Conservation (phyloP, 2,888 invertebrate species). For the Pegoplata infirma region DNA sequence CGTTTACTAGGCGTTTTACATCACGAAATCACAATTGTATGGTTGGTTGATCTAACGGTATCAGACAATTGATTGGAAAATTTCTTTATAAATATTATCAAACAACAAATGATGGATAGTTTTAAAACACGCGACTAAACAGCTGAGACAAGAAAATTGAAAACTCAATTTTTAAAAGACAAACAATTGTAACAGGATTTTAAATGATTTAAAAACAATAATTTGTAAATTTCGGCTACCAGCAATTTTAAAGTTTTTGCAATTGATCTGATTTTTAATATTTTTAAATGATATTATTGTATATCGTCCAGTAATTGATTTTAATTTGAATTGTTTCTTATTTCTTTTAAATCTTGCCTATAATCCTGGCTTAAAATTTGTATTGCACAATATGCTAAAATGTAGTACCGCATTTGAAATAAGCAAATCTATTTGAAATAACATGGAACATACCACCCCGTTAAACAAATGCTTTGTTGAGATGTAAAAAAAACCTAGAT, state of each 20-base stretch:
- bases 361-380: conserved; percentile 35
- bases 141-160: background rate
- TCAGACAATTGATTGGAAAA: conserved; percentile 26
- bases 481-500: conserved; percentile 16
- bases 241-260: background rate
- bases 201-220: background rate
- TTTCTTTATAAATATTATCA: conserved; percentile 17
- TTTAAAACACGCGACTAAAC: conserved; percentile 2
- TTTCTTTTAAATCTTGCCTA: conserved; percentile 18
- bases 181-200: background rate
- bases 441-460: too few species aligned
- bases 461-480: too few species aligned
- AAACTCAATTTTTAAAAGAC: background rate
- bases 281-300: background rate
- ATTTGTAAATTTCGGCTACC: background rate
- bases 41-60: background rate
- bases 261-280: conserved; percentile 23
- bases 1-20: conserved; percentile 43
- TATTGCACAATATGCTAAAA: background rate
- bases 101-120: conserved; percentile 4
- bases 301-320: background rate
- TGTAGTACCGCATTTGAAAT: background rate
- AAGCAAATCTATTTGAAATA: conserved; percentile 17
- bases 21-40: conserved; percentile 44
- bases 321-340: conserved; percentile 3